A percentile compares a stretch with the other conserved stretches of the same genome.
phyloP scores from a whole-genome alignment of 2,888 invertebrate genomes.

The Drosophila mimica region DNA sequence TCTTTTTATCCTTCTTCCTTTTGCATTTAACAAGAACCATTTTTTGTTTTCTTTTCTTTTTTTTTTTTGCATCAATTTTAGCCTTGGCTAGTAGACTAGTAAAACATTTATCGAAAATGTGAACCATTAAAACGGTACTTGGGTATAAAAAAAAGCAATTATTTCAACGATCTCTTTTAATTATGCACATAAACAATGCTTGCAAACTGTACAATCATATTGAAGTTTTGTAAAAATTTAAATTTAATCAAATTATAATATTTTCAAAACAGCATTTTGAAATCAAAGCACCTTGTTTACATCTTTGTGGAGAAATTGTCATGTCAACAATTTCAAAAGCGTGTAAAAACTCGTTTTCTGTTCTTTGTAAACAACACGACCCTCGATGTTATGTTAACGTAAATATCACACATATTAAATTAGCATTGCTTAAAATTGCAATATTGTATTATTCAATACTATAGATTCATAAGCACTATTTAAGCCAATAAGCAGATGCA shows the following conservation, averaged over 20 bases:
- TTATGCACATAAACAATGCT: background rate
- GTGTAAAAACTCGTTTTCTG: no score
- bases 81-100: background rate
- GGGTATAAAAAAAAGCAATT: background rate
- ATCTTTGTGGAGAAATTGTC: background rate
- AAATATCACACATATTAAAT: background rate
- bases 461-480: background rate
- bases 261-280: constrained; percentile 9
- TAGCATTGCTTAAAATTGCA: background rate
- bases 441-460: background rate
- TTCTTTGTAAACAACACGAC: background rate
- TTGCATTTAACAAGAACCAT: background rate
- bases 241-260: background rate
- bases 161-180: background rate
- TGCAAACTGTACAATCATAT: background rate
- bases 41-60: constrained; percentile 5
- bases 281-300: constrained; percentile 24
- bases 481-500: background rate
- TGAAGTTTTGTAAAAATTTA: background rate
- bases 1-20: background rate
- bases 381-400: background rate
- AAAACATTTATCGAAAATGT: constrained; percentile 7
- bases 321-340: background rate
- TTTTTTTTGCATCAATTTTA: background rate
- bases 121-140: background rate